Conservation (phyloP, 1,140 invertebrate genomes). For the Brachionus paranguensis region DNA sequence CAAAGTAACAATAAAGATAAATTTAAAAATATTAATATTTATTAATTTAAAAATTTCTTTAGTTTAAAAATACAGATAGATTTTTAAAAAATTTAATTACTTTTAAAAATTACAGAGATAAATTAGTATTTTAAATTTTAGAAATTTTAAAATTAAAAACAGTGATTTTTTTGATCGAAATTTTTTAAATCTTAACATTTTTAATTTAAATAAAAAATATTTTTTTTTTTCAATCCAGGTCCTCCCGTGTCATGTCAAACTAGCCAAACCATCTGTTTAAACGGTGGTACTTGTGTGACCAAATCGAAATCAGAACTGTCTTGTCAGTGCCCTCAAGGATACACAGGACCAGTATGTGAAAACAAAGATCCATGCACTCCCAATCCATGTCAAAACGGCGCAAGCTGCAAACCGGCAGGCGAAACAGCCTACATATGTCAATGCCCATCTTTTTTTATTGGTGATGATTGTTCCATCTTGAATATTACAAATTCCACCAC, state of each 20-base stretch:
- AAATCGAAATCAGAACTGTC: neutral
- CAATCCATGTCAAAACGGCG: neutral
- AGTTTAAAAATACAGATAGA: too few species aligned
- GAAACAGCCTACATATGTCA: neutral
- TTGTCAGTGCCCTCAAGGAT: neutral
- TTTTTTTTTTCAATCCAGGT: neutral
- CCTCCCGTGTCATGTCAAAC: neutral
- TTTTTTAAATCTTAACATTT: too few species aligned
- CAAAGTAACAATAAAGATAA: too few species aligned
- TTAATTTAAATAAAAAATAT: too few species aligned
- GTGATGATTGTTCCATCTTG: neutral
- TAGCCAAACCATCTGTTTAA: neutral
- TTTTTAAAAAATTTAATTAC: too few species aligned
- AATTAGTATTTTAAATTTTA: too few species aligned
- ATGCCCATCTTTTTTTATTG: neutral
- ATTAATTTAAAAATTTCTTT: too few species aligned
- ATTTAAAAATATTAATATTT: too few species aligned
- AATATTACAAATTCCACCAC: neutral
- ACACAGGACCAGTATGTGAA: neutral
- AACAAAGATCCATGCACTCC: neutral
- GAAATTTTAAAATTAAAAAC: too few species aligned
- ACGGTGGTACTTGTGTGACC: neutral
- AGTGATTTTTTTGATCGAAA: too few species aligned
- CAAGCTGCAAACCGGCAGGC: neutral
- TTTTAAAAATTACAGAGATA: too few species aligned